Evolutionary conservation across 2,113 vertebrate genomes (phyloP), one percentile per base, ranked within the genome.

Genomic region (Nothoprocta perdicaria): DNA sequence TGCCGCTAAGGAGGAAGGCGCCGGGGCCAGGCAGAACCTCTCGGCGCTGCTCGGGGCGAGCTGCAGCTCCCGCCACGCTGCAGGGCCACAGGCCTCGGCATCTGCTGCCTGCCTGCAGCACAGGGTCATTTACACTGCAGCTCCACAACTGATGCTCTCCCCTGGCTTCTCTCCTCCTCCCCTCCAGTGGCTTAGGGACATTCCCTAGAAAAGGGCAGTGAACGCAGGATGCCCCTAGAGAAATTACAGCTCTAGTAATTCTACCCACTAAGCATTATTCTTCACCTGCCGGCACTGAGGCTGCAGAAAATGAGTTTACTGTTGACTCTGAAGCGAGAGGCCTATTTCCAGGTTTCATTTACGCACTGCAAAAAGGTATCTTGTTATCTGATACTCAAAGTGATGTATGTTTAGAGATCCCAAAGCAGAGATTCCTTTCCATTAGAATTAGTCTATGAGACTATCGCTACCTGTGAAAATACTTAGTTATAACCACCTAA

Each of bases 1-100:
- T 15, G 9, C 1, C 0, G 18, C 38, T 43, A 12, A 0, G 0
- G 67, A n/a, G 45, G 66, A 35, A 29, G 53, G 22, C 9, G 1
- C 0, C 62, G 35, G 6, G 80, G 24, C 62, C 38, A 6, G 27
- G 46, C 8, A 29, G 67, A 60, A 19, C 41, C 63, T 79, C 33
- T 57, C 43, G 33, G 16, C 0, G 0, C 38, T n/a, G 19, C 8
- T 0, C 1, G 0, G 14, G 18, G 9, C 11, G 8, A 61, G 67
- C 29, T 74, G 45, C 15, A 57, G 24, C 68, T 27, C 76, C 17
- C 27, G 33, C 40, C 14, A 15, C 22, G 0, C 19, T 10, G 10
- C 29, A 0, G 16, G 6, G 40, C 14, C 43, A 46, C 35, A 38
- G 35, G 35, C 35, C 35, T 22, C 46, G 48, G 46, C 52, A 18